Base-by-base conservation (phyloP, 2,888 invertebrate species). In the Thymelicus sylvestris region DNA sequence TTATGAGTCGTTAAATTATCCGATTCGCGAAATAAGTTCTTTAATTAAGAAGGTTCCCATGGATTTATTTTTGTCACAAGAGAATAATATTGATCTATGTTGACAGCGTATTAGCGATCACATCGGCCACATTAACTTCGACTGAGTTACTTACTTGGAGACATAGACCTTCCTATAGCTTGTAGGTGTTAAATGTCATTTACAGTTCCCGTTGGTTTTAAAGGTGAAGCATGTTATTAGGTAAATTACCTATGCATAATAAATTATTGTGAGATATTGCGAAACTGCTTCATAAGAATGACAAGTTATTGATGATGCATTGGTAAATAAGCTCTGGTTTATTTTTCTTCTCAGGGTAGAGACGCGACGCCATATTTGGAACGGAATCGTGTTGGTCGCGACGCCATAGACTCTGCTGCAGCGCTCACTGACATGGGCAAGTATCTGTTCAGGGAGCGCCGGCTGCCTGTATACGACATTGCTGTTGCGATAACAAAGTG, bases 401-500 rank as follows among this genome's bases (percentile, higher is more conserved):
- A 98, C 89, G 98, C 98, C 50, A 98, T 98, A 71, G 98, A 98
- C 91, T 98, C 98, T 2, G 98, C 98, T 59, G 98, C 98, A 60
- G 98, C 98, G 74, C 95, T 98, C 77, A 98, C 98, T 75, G 98
- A 98, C 92, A 98, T 98, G 98, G 98, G 98, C 91, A 98, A 98
- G 96, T 98, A 98, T 95, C 95, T 98, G 86, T 98, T 98, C 95
- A 96, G 98, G 87, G 98, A 98, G 94, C 95, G 98, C 88, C 95
- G 98, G 85, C 95, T 98, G 87, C 98, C 98, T 66, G 98, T 98
- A 79, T 98, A 98, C 93, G 98, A 98, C 86, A 98, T 98, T 79
- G 98, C 98, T 72, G 98, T 98, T 75, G 98, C 98, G 78, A 98
- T 98, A 81, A 98, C 98, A 86, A 98, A 98, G 98, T 98, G 95